Evolutionary conservation across 2,888 invertebrate genomes (phyloP).

Genomic region (Adelognathus sp.): DNA sequence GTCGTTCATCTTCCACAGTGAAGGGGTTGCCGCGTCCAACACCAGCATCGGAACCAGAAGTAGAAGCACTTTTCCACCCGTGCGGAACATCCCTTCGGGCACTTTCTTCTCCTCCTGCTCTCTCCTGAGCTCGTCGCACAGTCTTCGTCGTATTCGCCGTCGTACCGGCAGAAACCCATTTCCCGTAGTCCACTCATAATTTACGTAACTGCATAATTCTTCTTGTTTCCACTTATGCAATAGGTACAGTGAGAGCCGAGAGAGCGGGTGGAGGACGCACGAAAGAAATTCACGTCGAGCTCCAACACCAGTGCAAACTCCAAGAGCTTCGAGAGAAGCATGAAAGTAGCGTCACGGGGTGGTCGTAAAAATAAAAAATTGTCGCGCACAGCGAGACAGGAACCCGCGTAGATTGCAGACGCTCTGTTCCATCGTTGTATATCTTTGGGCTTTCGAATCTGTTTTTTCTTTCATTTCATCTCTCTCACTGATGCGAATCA

Average conservation of each 20-base stretch:
- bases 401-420: constrained; percentile 42
- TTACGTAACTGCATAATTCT: constrained; percentile 78
- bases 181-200: constrained; percentile 70
- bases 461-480: constrained; percentile 6
- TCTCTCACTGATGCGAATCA: not conserved
- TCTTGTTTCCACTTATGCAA: constrained; percentile 76
- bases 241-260: constrained; percentile 58
- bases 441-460: not conserved
- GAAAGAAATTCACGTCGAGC: constrained; percentile 27
- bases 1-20: constrained; percentile 33
- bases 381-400: constrained; percentile 66
- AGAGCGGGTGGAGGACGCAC: constrained; percentile 46
- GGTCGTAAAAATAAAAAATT: constrained; percentile 77
- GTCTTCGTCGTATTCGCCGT: constrained; percentile 34
- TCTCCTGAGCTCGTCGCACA: constrained; percentile 22
- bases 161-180: constrained; percentile 66
- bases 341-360: constrained; percentile 47
- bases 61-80: constrained; percentile 44
- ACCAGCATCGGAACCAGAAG: constrained; percentile 37
- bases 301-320: not conserved
- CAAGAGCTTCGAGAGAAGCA: constrained; percentile 1
- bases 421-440: constrained; percentile 11
- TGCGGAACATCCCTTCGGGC: constrained; percentile 32
- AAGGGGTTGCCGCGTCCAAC: constrained; percentile 5
- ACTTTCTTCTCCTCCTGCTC: constrained; percentile 10